These are phyloP conservation scores for Hyposoter didymator DNA, from an alignment of 2,888 invertebrate species.

Conservation along the genomic window DNA sequence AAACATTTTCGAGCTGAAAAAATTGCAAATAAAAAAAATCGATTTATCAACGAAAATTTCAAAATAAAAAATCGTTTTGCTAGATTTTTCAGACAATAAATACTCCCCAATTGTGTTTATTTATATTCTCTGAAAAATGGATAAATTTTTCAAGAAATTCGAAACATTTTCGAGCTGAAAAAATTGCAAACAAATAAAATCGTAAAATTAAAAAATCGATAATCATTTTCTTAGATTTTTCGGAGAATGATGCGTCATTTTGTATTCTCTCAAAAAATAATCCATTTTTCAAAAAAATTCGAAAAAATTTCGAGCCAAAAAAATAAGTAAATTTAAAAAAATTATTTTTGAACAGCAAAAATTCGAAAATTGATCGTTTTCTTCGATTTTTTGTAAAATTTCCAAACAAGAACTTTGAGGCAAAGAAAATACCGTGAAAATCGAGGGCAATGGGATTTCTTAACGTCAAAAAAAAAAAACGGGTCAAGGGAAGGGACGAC, in stretches of 20 bases:
- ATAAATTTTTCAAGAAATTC: too few species aligned
- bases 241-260: not conserved
- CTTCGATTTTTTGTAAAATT: not conserved
- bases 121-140: not conserved
- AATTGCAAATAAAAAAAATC: too few species aligned
- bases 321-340: not conserved
- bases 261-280: not conserved
- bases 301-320: not conserved
- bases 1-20: too few species aligned
- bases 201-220: not conserved
- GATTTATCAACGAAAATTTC: too few species aligned
- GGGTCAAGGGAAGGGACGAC: conserved; percentile 19
- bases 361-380: too few species aligned
- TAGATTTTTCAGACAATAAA: too few species aligned
- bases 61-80: too few species aligned
- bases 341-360: too few species aligned
- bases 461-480: conserved; percentile 4
- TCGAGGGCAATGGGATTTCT: not conserved
- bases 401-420: not conserved
- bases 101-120: not conserved
- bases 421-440: not conserved
- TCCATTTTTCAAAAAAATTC: too few species aligned
- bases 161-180: too few species aligned
- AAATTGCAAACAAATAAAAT: too few species aligned
- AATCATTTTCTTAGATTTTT: not conserved